Percentiles rank a stretch among this genome's conserved stretches.
These are phyloP conservation scores for Dendrolimus punctatus DNA, from an alignment of 1,140 invertebrate genomes.

Conservation along the genomic window DNA sequence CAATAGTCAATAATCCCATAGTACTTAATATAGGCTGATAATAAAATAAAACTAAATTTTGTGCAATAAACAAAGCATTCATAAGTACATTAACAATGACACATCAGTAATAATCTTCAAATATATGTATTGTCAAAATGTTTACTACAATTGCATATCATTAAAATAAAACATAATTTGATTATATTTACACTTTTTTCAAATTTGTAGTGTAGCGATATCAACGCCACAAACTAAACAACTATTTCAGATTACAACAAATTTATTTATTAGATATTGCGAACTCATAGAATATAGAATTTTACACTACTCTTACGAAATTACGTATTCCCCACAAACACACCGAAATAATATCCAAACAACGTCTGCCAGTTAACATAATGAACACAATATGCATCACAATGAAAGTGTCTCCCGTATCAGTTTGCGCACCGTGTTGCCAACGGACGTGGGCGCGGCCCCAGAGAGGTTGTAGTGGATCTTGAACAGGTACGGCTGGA, in stretches of 20 bases:
- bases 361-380: background rate
- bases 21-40: background rate
- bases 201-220: background rate
- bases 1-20: background rate
- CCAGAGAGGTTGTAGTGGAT: slow-evolving; percentile 84
- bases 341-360: background rate
- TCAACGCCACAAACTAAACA: background rate
- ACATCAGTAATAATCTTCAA: slow-evolving; percentile 8
- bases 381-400: slow-evolving; percentile 59
- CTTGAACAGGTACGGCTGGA: slow-evolving; percentile 97
- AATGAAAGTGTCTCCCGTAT: slow-evolving; percentile 89
- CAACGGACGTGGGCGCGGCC: slow-evolving; percentile 81
- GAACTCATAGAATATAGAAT: too few species aligned
- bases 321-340: too few species aligned
- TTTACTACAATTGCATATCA: slow-evolving; percentile 13
- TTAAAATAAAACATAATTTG: slow-evolving; percentile 21
- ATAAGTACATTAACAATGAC: slow-evolving; percentile 31
- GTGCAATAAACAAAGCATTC: slow-evolving; percentile 10
- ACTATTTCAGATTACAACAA: background rate
- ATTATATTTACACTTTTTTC: slow-evolving; percentile 33
- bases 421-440: slow-evolving; percentile 91
- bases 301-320: too few species aligned
- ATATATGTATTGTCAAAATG: slow-evolving; percentile 16
- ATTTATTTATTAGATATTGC: too few species aligned
- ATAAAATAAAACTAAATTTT: background rate